A percentile compares a stretch with the other conserved stretches of the same genome.
Evolutionary conservation across 2,888 invertebrate genomes (phyloP).

Genomic region (Metalampra italica): DNA sequence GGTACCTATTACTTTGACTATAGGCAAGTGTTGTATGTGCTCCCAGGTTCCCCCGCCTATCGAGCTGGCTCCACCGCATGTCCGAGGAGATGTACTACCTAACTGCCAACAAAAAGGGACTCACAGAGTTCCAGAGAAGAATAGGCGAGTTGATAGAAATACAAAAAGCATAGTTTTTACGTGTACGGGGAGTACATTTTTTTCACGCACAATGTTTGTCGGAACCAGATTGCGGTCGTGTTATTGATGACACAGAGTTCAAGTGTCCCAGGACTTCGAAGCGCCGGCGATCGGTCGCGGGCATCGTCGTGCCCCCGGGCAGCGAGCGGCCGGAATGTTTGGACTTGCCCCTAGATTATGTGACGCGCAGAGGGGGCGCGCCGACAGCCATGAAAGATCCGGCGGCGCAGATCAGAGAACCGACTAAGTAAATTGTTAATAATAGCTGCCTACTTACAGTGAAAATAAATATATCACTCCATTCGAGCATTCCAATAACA

Average conservation of each 20-base stretch:
- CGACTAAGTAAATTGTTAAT: too few species aligned
- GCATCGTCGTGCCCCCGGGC: not conserved
- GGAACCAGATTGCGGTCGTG: conserved; percentile 40
- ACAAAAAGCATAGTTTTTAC: conserved; percentile 27
- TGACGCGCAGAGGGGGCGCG: too few species aligned
- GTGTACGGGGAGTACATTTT: conserved; percentile 12
- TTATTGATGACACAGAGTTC: conserved; percentile 30
- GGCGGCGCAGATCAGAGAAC: too few species aligned
- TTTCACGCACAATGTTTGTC: conserved; percentile 33
- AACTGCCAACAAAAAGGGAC: conserved; percentile 54
- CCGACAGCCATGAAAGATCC: too few species aligned
- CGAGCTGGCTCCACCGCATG: conserved; percentile 44
- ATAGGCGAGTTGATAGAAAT: conserved; percentile 53
- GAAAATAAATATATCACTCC: too few species aligned
- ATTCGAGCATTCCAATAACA: too few species aligned
- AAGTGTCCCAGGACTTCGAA: conserved; percentile 47
- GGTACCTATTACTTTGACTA: too few species aligned
- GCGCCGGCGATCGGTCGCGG: conserved; percentile 32
- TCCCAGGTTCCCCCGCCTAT: conserved; percentile 44
- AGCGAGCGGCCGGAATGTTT: not conserved
- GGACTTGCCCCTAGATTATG: too few species aligned
- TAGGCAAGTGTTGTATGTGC: not conserved
- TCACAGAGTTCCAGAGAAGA: conserved; percentile 50
- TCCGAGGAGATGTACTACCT: conserved; percentile 46
- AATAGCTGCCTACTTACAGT: too few species aligned